A percentile compares a stretch with the other conserved stretches of the same genome.
Evolutionary conservation across 2,888 invertebrate genomes (phyloP).

Genomic region (Gerris lacustris): DNA sequence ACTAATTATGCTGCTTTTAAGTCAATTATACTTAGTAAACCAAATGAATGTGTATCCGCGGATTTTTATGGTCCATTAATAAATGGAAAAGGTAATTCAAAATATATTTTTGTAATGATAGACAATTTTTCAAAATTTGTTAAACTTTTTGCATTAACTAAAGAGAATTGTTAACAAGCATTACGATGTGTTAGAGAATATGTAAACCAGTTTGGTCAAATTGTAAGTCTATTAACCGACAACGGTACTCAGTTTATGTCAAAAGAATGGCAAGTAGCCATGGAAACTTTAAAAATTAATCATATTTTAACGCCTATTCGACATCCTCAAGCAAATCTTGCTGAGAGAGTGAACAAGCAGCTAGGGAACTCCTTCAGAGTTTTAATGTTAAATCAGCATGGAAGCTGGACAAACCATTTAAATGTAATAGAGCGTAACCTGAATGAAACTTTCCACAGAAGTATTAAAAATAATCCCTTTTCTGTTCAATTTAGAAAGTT

Average conservation of each 20-base stretch:
- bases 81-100: not conserved
- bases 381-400: not conserved
- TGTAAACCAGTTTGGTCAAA: not conserved
- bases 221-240: not conserved
- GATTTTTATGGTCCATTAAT: not conserved
- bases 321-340: not conserved
- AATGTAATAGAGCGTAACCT: not conserved
- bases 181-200: not conserved
- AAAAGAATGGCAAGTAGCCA: not conserved
- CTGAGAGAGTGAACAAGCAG: constrained; percentile 5
- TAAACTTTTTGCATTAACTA: not conserved
- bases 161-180: not conserved
- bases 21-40: not conserved
- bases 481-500: no score
- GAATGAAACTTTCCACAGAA: constrained; percentile 1
- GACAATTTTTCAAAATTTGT: constrained; percentile 13
- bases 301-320: not conserved
- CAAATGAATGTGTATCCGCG: not conserved
- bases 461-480: not conserved
- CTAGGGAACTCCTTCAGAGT: not conserved
- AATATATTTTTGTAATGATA: not conserved
- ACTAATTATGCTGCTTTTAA: not conserved
- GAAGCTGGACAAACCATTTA: not conserved
- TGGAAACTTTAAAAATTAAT: not conserved
- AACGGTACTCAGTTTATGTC: constrained; percentile 6